A percentile compares a stretch with the other conserved stretches of the same genome.
phyloP scores from a whole-genome alignment of 2,888 invertebrate species.

The Dicyrtoma fusca region DNA sequence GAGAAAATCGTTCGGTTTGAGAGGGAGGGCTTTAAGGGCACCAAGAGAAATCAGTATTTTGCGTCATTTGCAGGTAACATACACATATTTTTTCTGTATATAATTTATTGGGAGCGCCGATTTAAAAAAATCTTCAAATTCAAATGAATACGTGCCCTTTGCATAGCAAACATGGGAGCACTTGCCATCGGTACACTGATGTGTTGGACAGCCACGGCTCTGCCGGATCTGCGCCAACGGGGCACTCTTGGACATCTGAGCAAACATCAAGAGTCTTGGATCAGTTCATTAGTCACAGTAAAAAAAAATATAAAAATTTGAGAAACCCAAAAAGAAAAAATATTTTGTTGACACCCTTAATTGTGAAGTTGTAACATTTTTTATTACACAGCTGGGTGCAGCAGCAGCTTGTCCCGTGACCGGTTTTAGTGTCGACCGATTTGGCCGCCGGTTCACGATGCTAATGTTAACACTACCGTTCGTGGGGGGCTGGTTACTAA shows the following conservation, averaged over 20 bases:
- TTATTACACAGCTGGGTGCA: constrained; percentile 54
- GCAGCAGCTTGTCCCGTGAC: constrained; percentile 52
- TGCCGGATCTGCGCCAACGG: constrained; percentile 49
- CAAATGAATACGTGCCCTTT: background rate
- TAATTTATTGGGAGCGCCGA: background rate
- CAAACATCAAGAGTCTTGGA: constrained; percentile 46
- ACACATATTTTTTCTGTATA: background rate
- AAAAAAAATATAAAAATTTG: no score
- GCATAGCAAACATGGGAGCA: constrained; percentile 17
- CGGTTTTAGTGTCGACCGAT: constrained; percentile 48
- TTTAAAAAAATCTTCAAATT: background rate
- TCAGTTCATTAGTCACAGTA: constrained; percentile 50
- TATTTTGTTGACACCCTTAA: background rate
- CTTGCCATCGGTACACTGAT: constrained; percentile 16
- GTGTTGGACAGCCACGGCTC: constrained; percentile 50
- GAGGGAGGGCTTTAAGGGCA: constrained; percentile 10
- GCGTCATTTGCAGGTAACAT: constrained; percentile 8
- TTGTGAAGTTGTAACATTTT: background rate
- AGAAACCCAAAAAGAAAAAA: no score
- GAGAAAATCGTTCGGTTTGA: constrained; percentile 4
- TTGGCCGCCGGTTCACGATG: constrained; percentile 51
- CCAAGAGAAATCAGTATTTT: constrained; percentile 2
- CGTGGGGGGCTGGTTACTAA: constrained; percentile 59
- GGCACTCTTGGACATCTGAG: constrained; percentile 47
- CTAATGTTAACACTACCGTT: constrained; percentile 26